Evolutionary conservation across 2,113 vertebrate species (phyloP).

Genomic region (Pyxicephalus adspersus): DNA sequence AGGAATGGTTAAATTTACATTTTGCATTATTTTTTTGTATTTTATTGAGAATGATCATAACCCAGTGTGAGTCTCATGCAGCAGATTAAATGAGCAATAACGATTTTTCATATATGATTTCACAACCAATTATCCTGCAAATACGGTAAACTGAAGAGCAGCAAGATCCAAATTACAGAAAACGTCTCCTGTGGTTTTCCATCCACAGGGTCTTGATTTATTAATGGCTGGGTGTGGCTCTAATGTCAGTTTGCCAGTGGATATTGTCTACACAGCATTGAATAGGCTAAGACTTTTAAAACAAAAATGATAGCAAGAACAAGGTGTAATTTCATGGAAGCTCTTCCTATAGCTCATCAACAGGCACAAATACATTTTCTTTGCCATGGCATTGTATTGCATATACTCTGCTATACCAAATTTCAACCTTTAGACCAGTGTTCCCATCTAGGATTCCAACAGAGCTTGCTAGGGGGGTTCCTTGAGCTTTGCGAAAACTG

Average conservation of each 20-base stretch:
- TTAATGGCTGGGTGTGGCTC: conserved; percentile 2
- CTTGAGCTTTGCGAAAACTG: too few species aligned
- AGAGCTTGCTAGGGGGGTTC: too few species aligned
- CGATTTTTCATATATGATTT: conserved; percentile 22
- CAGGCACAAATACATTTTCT: too few species aligned
- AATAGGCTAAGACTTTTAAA: background rate
- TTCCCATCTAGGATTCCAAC: too few species aligned
- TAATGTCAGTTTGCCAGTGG: background rate
- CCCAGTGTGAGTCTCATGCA: conserved; percentile 15
- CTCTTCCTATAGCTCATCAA: too few species aligned
- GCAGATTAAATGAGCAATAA: conserved; percentile 30
- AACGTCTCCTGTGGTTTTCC: background rate
- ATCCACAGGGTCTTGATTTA: conserved; percentile 21
- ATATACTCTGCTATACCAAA: too few species aligned
- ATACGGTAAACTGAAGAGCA: conserved; percentile 9
- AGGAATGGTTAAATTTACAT: background rate
- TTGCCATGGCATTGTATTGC: too few species aligned
- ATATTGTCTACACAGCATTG: background rate
- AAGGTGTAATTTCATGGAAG: background rate
- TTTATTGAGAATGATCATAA: conserved; percentile 7
- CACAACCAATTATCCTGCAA: conserved; percentile 28
- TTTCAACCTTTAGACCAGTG: too few species aligned
- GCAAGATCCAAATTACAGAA: conserved; percentile 18
- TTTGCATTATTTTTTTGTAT: background rate
- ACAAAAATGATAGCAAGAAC: background rate